Conservation (phyloP, 2,113 vertebrate genomes). For the Empidonax alnorum region DNA sequence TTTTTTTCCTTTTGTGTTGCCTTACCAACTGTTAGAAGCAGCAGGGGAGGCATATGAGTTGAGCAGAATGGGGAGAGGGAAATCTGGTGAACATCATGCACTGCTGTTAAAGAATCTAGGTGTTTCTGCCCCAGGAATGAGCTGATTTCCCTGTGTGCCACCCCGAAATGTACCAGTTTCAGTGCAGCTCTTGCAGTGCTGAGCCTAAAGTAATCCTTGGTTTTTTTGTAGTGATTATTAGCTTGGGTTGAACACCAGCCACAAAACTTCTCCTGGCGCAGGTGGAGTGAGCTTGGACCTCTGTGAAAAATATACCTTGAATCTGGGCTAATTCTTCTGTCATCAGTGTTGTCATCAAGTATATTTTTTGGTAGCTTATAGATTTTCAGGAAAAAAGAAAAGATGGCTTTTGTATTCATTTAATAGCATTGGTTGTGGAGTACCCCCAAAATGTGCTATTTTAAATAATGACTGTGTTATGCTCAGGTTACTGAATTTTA, state of each 20-base stretch:
- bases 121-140: neutral
- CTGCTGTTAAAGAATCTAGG: rapidly evolving
- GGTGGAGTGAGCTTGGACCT: neutral
- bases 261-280: neutral
- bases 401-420: neutral
- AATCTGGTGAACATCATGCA: neutral
- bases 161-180: neutral
- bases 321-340: neutral
- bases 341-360: rapidly evolving
- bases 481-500: neutral
- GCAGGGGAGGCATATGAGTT: neutral
- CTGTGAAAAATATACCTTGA: neutral
- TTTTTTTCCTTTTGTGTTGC: rapidly evolving
- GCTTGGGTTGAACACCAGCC: rapidly evolving
- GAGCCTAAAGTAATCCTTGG: neutral
- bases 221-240: neutral
- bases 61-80: neutral
- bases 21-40: neutral
- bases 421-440: neutral
- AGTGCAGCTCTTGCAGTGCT: neutral
- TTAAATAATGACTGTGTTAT: neutral
- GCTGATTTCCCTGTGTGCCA: neutral
- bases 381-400: neutral
- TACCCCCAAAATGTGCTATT: neutral
- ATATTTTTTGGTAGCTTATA: neutral